A percentile compares a stretch with the other conserved stretches of the same genome.
Conservation (phyloP, 2,888 invertebrate species). For the Rotaria macrura region DNA sequence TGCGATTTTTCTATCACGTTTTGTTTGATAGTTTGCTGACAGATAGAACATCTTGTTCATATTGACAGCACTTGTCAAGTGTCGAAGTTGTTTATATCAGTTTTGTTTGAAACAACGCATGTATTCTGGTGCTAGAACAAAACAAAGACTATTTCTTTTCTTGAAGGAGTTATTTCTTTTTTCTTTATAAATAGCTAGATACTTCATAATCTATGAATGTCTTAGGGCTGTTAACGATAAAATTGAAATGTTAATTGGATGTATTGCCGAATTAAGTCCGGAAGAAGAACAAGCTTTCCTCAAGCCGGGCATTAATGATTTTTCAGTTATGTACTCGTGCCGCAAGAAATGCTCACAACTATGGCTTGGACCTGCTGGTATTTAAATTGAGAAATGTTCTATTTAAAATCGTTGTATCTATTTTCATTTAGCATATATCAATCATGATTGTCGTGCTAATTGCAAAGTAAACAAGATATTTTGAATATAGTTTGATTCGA, state of each 20-base stretch:
- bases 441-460: constrained; percentile 94
- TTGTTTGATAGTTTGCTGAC: too few species aligned
- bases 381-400: neutral
- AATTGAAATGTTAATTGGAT: constrained; percentile 86
- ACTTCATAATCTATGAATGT: constrained; percentile 5
- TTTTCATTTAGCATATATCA: constrained; percentile 67
- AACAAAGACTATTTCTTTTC: too few species aligned
- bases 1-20: too few species aligned
- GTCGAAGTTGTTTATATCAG: too few species aligned
- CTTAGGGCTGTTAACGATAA: constrained; percentile 73
- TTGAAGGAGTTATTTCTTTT: too few species aligned
- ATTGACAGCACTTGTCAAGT: too few species aligned
- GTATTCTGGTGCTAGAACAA: too few species aligned
- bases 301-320: constrained; percentile 90
- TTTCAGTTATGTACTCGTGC: constrained; percentile 98
- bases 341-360: constrained; percentile 95
- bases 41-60: too few species aligned
- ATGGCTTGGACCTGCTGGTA: constrained; percentile 83
- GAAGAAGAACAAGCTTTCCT: constrained; percentile 81
- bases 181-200: neutral
- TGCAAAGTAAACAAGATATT: constrained; percentile 60
- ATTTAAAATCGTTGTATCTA: neutral
- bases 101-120: too few species aligned
- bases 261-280: constrained; percentile 86
- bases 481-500: neutral